These are phyloP conservation scores for Scophthalmus maximus DNA, from an alignment of 2,113 vertebrate species.

Conservation along the genomic window DNA sequence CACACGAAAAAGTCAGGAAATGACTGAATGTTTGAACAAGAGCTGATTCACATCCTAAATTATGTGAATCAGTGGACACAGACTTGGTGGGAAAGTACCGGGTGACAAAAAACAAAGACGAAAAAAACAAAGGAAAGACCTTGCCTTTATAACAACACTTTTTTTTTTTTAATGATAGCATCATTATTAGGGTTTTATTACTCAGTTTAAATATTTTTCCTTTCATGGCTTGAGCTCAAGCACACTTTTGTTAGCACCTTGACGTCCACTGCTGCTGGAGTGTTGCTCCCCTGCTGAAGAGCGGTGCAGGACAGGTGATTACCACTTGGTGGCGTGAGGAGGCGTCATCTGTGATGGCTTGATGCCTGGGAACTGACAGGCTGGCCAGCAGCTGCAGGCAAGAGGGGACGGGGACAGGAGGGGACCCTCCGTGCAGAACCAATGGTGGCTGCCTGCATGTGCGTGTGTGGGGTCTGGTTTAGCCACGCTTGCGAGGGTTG, in stretches of 20 bases:
- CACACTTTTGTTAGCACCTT: background rate
- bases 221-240: background rate
- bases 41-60: background rate
- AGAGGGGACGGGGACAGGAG: constrained; percentile 68
- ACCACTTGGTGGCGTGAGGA: constrained; percentile 76
- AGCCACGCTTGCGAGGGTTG: constrained; percentile 35
- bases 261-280: background rate
- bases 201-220: background rate
- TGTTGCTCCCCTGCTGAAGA: background rate
- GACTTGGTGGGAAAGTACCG: background rate
- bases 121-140: no score
- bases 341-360: constrained; percentile 58
- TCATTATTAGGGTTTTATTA: background rate
- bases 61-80: background rate
- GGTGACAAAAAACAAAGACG: no score
- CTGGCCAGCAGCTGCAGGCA: constrained; percentile 77
- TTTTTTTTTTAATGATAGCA: no score
- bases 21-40: background rate
- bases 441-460: constrained; percentile 62
- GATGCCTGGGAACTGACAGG: constrained; percentile 75
- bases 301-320: constrained; percentile 45
- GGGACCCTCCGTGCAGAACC: constrained; percentile 63
- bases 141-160: no score
- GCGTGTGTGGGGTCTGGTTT: constrained; percentile 58
- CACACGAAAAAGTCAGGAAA: no score